A percentile compares a stretch with the other conserved stretches of the same genome.
Evolutionary conservation across 2,888 invertebrate species (phyloP).

Genomic region (Yponomeuta malinellus): DNA sequence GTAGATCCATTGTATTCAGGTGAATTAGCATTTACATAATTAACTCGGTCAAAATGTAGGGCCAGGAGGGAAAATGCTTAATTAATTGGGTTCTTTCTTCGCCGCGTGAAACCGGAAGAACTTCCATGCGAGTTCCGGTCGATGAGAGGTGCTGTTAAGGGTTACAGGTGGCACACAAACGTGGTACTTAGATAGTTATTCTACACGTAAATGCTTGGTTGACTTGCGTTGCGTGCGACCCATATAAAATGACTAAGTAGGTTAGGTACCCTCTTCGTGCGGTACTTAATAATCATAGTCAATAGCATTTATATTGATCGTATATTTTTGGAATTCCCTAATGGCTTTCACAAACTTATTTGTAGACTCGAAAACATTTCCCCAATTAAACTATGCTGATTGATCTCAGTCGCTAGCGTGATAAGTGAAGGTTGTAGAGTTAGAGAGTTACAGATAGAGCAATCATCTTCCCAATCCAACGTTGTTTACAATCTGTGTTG

Average conservation of each 20-base stretch:
- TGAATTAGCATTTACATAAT: not conserved
- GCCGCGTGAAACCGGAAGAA: slow-evolving; percentile 2
- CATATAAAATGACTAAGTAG: not conserved
- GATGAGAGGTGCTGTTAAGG: not conserved
- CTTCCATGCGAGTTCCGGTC: not conserved
- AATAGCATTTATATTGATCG: not conserved
- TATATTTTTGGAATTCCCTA: not conserved
- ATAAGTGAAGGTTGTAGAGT: not conserved
- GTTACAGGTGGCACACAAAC: slow-evolving; percentile 1
- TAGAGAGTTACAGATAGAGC: not conserved
- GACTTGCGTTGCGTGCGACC: not conserved
- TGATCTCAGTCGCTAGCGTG: not conserved
- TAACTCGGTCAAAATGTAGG: not conserved
- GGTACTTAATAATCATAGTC: not conserved
- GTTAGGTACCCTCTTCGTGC: not conserved
- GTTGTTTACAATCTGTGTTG: slow-evolving; percentile 7
- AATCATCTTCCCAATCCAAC: not conserved
- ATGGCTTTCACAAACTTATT: not conserved
- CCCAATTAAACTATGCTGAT: not conserved
- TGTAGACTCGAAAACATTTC: not conserved
- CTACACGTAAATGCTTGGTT: not conserved
- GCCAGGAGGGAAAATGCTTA: not conserved
- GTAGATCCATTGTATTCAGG: not conserved
- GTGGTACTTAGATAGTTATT: not conserved
- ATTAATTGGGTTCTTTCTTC: slow-evolving; percentile 1